These are phyloP conservation scores for Phylloscopus whistleri DNA, from an alignment of 2,113 vertebrate genomes.

Conservation along the genomic window DNA sequence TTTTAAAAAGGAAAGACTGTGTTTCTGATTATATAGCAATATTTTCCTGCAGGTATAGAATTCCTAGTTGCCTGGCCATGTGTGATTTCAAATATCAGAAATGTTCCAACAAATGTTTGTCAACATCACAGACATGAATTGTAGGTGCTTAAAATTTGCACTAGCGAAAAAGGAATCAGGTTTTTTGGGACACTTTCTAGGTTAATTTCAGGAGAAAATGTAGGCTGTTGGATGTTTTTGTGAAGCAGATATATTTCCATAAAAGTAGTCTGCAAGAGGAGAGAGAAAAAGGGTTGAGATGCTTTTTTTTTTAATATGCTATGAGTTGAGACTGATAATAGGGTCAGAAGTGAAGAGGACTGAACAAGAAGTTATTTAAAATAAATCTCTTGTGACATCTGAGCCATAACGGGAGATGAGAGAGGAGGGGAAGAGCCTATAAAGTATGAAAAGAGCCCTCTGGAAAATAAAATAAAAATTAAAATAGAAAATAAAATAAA, in stretches of 20 bases:
- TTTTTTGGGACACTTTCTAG: background rate
- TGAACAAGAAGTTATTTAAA: background rate
- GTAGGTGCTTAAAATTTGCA: background rate
- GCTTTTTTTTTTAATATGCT: background rate
- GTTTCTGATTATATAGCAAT: background rate
- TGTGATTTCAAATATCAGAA: background rate
- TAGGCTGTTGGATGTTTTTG: background rate
- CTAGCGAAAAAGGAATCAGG: background rate
- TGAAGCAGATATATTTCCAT: background rate
- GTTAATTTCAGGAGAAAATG: background rate
- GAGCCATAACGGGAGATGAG: background rate
- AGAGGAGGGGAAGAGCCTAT: background rate
- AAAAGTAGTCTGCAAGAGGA: background rate
- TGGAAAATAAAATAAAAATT: background rate
- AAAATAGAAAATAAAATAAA: background rate
- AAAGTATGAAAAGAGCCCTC: background rate
- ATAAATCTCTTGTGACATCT: background rate
- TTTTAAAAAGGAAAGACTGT: background rate
- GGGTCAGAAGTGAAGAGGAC: background rate
- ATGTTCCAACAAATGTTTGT: background rate
- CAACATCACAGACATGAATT: background rate
- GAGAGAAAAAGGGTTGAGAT: background rate
- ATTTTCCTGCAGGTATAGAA: background rate
- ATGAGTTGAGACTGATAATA: background rate
- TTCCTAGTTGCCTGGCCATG: background rate